Evolutionary conservation across 2,113 vertebrate species (phyloP), one percentile per base, ranked within the genome.

Genomic region (Pluvialis apricaria): DNA sequence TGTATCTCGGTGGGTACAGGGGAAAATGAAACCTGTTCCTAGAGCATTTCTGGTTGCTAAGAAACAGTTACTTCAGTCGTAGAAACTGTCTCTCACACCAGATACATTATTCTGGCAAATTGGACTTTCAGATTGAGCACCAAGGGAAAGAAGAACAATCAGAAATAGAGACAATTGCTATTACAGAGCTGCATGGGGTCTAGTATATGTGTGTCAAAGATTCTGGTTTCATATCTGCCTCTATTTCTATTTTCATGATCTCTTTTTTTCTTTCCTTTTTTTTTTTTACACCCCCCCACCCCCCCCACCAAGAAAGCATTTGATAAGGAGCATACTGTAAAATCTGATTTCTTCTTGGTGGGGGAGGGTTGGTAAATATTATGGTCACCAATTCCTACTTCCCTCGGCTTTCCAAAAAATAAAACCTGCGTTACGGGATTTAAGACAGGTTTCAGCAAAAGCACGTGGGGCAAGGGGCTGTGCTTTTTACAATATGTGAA

Each of bases 101-200:
- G 81, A 92, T 93, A 95, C 68, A 75, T 92, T 88, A 96, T 89
- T 96, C 95, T 94, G 73, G 76, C 57, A 83, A 94, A 95, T 88
- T 96, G 86, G 92, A 95, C 93, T 96, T 96, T 96, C 92, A 94
- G 95, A 96, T 90, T 95, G 93, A 96, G 65, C 84, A 95, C 75
- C 96, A 95, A 92, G 96, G 91, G 95, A 93, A 96, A 94, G 93
- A 21, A 49, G 89, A 93, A 93, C 90, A 92, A 93, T 96, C 90
- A 96, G 92, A 94, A 96, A 95, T 44, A 70, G 68, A 96, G 94
- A 96, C 85, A 88, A 96, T 97, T 95, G 91, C 62, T 96, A 86
- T 94, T 87, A 80, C 57, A 79, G 77, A 94, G 58, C 96, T 96
- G 87, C 84, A 94, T 95, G 92, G 54, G 91, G 89, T 84, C 83